Evolutionary conservation across 2,113 vertebrate genomes (phyloP).

Genomic region (Daphoenositta chrysoptera): DNA sequence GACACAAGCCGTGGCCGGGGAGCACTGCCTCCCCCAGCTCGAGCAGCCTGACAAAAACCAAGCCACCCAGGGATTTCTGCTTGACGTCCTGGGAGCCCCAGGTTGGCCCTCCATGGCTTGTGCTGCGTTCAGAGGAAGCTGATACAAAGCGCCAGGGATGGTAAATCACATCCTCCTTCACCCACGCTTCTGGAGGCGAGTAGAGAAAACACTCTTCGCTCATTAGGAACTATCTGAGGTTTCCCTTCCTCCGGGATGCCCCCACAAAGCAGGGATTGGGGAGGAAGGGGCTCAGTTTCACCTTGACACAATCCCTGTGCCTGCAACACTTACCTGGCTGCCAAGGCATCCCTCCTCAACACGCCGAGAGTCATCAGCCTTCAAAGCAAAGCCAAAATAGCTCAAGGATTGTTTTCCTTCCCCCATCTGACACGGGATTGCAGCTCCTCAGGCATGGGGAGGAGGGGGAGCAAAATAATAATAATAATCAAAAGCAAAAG

Average conservation of each 20-base stretch:
- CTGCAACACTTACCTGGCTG: slow-evolving; percentile 31
- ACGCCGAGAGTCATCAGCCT: background rate
- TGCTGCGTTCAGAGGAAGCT: background rate
- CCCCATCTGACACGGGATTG: slow-evolving; percentile 18
- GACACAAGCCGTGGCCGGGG: background rate
- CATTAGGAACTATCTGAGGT: background rate
- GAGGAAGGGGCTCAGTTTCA: background rate
- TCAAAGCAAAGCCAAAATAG: slow-evolving; percentile 36
- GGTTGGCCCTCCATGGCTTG: background rate
- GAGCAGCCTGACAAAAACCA: background rate
- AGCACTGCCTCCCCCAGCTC: background rate
- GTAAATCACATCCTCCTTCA: slow-evolving; percentile 17
- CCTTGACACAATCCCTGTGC: background rate
- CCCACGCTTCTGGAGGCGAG: background rate
- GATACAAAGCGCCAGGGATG: background rate
- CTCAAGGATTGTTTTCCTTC: background rate
- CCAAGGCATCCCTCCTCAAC: background rate
- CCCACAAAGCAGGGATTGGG: background rate
- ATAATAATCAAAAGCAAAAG: background rate
- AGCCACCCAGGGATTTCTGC: background rate
- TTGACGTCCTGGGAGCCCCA: background rate
- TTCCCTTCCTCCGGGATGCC: background rate
- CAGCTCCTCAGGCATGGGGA: slow-evolving; percentile 29
- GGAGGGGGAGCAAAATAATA: background rate
- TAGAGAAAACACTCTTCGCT: background rate